Conservation (phyloP, 92 coral and sea anemone species). For the Phenganax marumi region DNA sequence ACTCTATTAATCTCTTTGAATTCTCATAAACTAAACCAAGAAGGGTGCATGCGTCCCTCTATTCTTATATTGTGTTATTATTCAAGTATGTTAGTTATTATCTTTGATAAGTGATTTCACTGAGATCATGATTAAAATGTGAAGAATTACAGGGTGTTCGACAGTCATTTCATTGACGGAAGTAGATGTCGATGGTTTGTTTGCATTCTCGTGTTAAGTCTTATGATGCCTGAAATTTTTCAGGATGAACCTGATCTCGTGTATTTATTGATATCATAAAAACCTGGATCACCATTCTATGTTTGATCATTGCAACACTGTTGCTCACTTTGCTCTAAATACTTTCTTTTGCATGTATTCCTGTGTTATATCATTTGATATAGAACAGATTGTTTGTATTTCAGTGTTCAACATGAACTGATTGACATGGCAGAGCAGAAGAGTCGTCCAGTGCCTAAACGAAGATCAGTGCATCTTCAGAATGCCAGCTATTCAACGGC, state of each 20-base stretch:
- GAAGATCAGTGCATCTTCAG: neutral
- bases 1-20: neutral
- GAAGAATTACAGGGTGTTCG: no score
- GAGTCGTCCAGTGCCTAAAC: constrained; percentile 31
- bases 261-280: no score
- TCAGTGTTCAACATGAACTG: neutral
- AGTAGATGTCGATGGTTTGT: no score
- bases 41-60: neutral
- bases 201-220: no score
- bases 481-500: neutral
- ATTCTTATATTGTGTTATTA: neutral
- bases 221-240: no score
- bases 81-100: neutral
- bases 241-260: no score
- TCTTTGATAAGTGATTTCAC: neutral
- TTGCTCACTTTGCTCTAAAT: no score
- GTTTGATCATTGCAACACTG: no score
- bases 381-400: neutral
- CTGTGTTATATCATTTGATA: no score
- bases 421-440: constrained; percentile 16
- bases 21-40: neutral
- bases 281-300: no score
- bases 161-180: no score
- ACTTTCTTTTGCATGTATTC: no score
- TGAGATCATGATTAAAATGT: neutral